phyloP scores from a whole-genome alignment of 2,797 vertebrate genomes.

The Galagoides demidoff region DNA sequence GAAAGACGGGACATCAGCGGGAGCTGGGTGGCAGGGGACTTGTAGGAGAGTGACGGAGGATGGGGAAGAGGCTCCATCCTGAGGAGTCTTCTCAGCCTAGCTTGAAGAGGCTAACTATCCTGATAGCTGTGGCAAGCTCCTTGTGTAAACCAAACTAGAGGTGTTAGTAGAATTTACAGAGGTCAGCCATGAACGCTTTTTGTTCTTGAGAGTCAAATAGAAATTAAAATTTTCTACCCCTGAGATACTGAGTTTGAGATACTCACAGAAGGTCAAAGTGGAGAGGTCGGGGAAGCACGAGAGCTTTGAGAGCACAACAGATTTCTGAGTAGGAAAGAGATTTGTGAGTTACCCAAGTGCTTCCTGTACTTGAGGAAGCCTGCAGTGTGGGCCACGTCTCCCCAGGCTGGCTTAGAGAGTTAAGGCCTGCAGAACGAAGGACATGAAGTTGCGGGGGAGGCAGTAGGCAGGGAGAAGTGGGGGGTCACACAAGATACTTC shows the following conservation, averaged over 20 bases:
- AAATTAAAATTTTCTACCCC: neutral
- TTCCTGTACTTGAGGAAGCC: neutral
- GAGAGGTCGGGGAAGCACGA: neutral
- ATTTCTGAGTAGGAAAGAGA: neutral
- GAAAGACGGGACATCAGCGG: neutral
- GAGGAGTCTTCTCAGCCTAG: neutral
- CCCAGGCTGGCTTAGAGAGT: neutral
- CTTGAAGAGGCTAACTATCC: neutral
- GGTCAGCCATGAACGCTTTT: neutral
- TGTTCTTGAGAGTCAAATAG: neutral
- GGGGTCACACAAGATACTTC: neutral
- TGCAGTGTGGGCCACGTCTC: neutral
- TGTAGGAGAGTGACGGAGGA: neutral
- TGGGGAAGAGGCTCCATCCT: fast-evolving
- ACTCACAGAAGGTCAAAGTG: neutral
- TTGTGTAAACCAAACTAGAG: neutral
- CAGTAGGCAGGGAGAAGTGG: neutral
- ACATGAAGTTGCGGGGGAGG: neutral
- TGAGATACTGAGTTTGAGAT: neutral
- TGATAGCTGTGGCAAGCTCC: neutral
- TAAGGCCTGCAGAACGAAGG: neutral
- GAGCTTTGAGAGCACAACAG: neutral
- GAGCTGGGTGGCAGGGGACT: neutral
- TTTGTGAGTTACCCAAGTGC: neutral
- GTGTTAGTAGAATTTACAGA: neutral